Evolutionary conservation across 2,113 vertebrate genomes (phyloP).

Genomic region (Sphaerodactylus townsendi): DNA sequence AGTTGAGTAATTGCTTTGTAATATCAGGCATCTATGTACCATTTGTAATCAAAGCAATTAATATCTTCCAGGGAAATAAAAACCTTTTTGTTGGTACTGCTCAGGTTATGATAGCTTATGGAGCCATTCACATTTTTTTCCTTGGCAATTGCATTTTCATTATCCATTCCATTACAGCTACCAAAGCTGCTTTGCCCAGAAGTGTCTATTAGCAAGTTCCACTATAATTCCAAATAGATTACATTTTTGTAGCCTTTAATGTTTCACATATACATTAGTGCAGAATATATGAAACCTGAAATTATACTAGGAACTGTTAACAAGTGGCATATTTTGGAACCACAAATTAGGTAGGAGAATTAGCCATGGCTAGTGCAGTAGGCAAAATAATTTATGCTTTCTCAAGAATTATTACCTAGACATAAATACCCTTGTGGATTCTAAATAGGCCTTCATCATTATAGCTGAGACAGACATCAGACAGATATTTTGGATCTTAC

Average conservation of each 20-base stretch:
- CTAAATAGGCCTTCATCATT: background rate
- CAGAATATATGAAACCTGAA: background rate
- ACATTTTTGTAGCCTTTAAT: background rate
- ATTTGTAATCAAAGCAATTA: constrained; percentile 5
- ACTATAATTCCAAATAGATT: constrained; percentile 1
- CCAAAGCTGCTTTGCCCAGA: constrained; percentile 2
- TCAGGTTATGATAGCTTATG: constrained; percentile 3
- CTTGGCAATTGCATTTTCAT: constrained; percentile 10
- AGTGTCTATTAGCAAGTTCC: constrained; percentile 9
- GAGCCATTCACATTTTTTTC: background rate
- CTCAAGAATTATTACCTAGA: background rate
- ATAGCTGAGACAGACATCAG: background rate
- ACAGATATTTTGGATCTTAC: background rate
- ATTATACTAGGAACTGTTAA: background rate
- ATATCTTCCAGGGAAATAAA: background rate
- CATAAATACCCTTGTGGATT: background rate
- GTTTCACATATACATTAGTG: background rate
- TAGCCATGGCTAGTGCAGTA: background rate
- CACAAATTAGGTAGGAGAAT: background rate
- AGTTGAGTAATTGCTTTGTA: background rate
- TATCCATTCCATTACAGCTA: constrained; percentile 1
- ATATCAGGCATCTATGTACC: background rate
- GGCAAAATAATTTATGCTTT: background rate
- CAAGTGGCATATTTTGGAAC: background rate
- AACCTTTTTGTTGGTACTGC: background rate